Conservation (phyloP, 2,113 vertebrate genomes). For the Thamnaconus septentrionalis region DNA sequence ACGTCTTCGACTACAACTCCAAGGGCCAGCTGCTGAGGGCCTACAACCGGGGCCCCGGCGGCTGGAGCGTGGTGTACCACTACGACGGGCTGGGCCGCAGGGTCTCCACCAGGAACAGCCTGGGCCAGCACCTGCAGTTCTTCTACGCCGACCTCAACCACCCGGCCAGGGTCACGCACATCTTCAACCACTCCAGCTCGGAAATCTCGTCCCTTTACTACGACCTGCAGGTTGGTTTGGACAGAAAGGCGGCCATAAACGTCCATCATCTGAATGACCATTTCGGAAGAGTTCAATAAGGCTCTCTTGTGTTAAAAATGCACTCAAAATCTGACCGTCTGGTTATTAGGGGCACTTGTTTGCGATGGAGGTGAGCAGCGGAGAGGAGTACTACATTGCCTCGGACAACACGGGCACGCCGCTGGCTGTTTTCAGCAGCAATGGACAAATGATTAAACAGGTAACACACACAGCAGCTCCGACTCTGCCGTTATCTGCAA, state of each 20-base stretch:
- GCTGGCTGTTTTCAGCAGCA: conserved; percentile 96
- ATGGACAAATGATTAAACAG: conserved; percentile 98
- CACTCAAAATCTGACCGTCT: conserved; percentile 9
- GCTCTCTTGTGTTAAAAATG: background rate
- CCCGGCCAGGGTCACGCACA: conserved; percentile 90
- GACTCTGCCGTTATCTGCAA: background rate
- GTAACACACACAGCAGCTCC: conserved; percentile 31
- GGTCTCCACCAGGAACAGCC: conserved; percentile 93
- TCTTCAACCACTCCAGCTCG: conserved; percentile 98
- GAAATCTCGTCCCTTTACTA: conserved; percentile 97
- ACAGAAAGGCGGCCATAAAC: background rate
- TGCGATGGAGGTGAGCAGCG: conserved; percentile 98
- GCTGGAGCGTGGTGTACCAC: conserved; percentile 95
- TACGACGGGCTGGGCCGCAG: conserved; percentile 92
- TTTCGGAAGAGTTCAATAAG: background rate
- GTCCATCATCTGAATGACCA: background rate
- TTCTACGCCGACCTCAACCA: conserved; percentile 98
- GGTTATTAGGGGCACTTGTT: conserved; percentile 87
- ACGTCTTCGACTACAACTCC: conserved; percentile 97
- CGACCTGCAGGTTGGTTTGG: conserved; percentile 82
- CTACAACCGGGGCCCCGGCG: conserved; percentile 86
- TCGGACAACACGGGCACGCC: conserved; percentile 98
- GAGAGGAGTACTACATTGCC: conserved; percentile 96
- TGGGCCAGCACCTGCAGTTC: conserved; percentile 96
- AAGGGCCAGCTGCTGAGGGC: conserved; percentile 93